These are phyloP conservation scores for Enteromius thamalakanensis DNA, from an alignment of 2,797 vertebrate species.

Conservation along the genomic window DNA sequence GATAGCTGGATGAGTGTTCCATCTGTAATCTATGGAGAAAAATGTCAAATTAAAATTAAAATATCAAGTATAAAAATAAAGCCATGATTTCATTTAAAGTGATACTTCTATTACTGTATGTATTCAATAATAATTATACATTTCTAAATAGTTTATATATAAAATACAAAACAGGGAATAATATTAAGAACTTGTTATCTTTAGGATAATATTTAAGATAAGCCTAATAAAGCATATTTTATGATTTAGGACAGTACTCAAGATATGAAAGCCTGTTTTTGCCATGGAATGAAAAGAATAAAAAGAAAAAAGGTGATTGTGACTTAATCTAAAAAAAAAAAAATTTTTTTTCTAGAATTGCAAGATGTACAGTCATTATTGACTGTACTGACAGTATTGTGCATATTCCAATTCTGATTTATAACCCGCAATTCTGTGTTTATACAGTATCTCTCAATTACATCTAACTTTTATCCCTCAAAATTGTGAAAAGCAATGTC, in stretches of 20 bases:
- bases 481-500: neutral
- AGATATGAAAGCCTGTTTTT: neutral
- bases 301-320: neutral
- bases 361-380: too few species aligned
- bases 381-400: too few species aligned
- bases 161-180: neutral
- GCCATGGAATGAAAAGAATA: neutral
- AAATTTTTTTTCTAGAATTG: too few species aligned
- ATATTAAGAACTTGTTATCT: neutral
- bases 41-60: neutral
- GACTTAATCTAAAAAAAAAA: neutral
- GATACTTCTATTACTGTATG: neutral
- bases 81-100: neutral
- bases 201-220: too few species aligned
- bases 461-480: neutral
- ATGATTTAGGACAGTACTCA: neutral
- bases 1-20: constrained; percentile 95
- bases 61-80: neutral
- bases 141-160: neutral
- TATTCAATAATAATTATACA: neutral
- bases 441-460: neutral
- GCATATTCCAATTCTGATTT: neutral
- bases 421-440: neutral
- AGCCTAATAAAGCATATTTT: too few species aligned
- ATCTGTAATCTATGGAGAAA: constrained; percentile 88